These are phyloP conservation scores for Colletes collaris DNA, from an alignment of 2,888 invertebrate species.

Conservation along the genomic window DNA sequence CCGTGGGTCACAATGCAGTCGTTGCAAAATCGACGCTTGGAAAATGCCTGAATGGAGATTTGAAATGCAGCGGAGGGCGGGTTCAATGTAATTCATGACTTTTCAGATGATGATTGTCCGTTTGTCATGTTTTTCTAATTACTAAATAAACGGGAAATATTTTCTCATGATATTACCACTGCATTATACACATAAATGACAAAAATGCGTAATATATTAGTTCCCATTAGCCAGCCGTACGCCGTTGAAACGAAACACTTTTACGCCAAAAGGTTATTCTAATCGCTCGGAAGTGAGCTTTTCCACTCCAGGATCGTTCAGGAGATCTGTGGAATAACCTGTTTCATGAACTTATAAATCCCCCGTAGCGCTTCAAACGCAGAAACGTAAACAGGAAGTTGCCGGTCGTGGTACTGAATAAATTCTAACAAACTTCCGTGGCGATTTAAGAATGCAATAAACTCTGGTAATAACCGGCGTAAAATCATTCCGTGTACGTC, in stretches of 20 bases:
- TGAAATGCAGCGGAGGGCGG: too few species aligned
- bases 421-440: constrained; percentile 51
- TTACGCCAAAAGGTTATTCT: constrained; percentile 31
- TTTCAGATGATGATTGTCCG: too few species aligned
- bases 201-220: too few species aligned
- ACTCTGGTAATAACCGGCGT: constrained; percentile 29
- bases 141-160: too few species aligned
- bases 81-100: too few species aligned
- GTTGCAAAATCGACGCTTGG: too few species aligned
- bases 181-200: too few species aligned
- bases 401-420: constrained; percentile 42
- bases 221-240: not conserved
- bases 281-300: constrained; percentile 29
- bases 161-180: too few species aligned
- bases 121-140: too few species aligned
- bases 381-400: constrained; percentile 48
- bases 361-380: constrained; percentile 32
- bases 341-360: constrained; percentile 47
- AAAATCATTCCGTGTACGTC: constrained; percentile 22
- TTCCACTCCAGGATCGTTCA: constrained; percentile 22
- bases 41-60: too few species aligned
- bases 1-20: too few species aligned
- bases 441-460: constrained; percentile 58
- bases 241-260: constrained; percentile 22
- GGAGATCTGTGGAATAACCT: constrained; percentile 31